These are phyloP conservation scores for Tipula vernalis DNA, from an alignment of 2,888 invertebrate species.

Conservation along the genomic window DNA sequence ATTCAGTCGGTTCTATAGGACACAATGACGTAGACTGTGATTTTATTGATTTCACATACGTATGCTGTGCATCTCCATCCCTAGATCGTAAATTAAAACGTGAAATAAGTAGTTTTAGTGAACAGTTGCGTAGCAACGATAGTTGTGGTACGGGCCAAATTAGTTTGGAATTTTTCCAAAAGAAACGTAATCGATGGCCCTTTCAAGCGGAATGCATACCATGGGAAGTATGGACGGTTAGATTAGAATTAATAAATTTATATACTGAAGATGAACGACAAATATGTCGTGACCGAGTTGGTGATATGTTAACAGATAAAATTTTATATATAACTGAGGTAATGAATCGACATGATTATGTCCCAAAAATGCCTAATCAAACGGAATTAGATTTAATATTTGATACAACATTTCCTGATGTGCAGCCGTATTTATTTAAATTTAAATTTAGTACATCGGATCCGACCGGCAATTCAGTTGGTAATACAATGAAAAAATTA, in stretches of 20 bases:
- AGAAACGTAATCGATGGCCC: constrained; percentile 78
- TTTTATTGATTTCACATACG: constrained; percentile 95
- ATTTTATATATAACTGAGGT: constrained; percentile 89
- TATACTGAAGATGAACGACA: constrained; percentile 80
- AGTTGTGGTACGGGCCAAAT: constrained; percentile 71
- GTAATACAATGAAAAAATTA: constrained; percentile 80
- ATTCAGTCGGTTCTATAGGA: constrained; percentile 90
- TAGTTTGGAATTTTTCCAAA: constrained; percentile 89
- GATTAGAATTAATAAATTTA: constrained; percentile 75
- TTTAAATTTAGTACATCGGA: constrained; percentile 72
- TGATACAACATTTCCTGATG: constrained; percentile 83
- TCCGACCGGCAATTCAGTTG: constrained; percentile 66
- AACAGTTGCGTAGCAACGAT: constrained; percentile 59
- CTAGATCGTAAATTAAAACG: constrained; percentile 59
- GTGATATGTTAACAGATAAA: constrained; percentile 81
- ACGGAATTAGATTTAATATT: constrained; percentile 88
- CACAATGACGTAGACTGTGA: constrained; percentile 96
- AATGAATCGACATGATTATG: constrained; percentile 91
- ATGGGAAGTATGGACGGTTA: constrained; percentile 98
- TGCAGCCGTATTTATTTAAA: constrained; percentile 95
- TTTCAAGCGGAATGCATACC: constrained; percentile 86
- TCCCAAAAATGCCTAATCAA: constrained; percentile 90
- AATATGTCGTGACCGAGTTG: constrained; percentile 74
- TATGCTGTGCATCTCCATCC: constrained; percentile 77
- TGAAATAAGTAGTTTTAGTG: constrained; percentile 67